phyloP scores from a whole-genome alignment of 2,113 vertebrate species.

The Loxodonta africana region DNA sequence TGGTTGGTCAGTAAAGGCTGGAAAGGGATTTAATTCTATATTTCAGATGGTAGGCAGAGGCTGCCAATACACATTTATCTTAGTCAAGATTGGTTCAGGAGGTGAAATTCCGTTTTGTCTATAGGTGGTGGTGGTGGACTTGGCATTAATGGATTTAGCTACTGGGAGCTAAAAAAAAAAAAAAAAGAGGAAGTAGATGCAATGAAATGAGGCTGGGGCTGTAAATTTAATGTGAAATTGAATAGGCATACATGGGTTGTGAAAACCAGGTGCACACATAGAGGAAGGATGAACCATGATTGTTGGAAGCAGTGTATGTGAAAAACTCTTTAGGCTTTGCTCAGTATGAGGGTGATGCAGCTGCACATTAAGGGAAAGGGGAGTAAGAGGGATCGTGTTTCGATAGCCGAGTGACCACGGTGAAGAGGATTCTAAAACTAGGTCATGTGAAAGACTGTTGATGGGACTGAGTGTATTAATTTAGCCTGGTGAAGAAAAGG shows the following conservation, averaged over 20 bases:
- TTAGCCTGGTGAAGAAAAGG: background rate
- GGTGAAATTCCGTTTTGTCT: background rate
- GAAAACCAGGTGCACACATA: background rate
- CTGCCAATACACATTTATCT: background rate
- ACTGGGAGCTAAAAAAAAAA: background rate
- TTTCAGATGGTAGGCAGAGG: background rate
- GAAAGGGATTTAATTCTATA: background rate
- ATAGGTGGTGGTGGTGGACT: background rate
- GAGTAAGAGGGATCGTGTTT: background rate
- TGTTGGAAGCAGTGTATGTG: background rate
- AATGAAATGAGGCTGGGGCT: background rate
- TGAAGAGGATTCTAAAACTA: background rate
- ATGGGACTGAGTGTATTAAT: background rate
- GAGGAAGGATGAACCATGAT: background rate
- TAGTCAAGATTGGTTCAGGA: background rate
- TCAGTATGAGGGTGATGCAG: background rate
- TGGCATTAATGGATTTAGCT: background rate
- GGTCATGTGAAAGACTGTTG: background rate
- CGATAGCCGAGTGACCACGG: background rate
- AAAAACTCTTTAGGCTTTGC: background rate
- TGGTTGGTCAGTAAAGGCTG: background rate
- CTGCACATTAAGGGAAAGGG: background rate
- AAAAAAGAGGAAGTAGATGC: background rate
- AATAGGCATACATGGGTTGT: background rate
- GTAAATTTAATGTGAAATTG: background rate